Evolutionary conservation across 2,888 invertebrate species (phyloP).

Genomic region (Apamea epomidion): DNA sequence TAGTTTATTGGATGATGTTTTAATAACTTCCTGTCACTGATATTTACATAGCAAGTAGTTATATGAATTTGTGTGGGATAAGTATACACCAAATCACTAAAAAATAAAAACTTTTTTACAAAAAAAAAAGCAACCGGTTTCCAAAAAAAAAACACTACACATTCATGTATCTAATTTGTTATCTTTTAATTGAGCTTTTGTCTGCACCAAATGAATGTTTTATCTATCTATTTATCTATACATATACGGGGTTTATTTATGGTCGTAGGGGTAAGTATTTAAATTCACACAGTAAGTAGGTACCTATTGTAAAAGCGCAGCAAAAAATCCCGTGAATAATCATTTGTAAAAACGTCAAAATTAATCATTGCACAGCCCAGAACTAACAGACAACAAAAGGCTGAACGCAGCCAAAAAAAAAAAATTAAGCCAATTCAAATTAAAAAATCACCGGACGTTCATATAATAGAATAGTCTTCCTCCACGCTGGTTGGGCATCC

Average conservation of each 20-base stretch:
- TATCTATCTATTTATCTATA: too few relatives aligned
- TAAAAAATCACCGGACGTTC: slow-evolving; percentile 70
- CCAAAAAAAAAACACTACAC: too few relatives aligned
- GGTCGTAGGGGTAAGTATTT: background rate
- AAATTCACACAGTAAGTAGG: background rate
- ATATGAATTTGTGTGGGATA: too few relatives aligned
- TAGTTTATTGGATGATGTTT: too few relatives aligned
- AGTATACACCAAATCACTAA: too few relatives aligned
- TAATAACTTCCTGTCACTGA: too few relatives aligned
- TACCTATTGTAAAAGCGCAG: slow-evolving; percentile 14
- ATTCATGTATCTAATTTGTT: too few relatives aligned
- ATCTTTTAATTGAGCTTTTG: too few relatives aligned
- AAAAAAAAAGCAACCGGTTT: too few relatives aligned
- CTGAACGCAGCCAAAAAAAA: slow-evolving; percentile 53
- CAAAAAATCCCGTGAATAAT: background rate
- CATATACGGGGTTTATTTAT: background rate
- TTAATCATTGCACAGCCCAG: slow-evolving; percentile 32
- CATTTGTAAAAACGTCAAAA: slow-evolving; percentile 33
- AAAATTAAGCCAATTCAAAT: slow-evolving; percentile 58
- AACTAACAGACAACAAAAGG: slow-evolving; percentile 51
- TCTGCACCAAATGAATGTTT: too few relatives aligned
- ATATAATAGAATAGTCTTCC: slow-evolving; percentile 76
- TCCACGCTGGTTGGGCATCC: slow-evolving; percentile 76
- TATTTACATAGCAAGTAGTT: too few relatives aligned
- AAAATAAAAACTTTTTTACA: too few relatives aligned